Percentiles rank a stretch among this genome's conserved stretches.
Conservation (phyloP, 2,797 vertebrate genomes). For the Limnodromus scolopaceus region DNA sequence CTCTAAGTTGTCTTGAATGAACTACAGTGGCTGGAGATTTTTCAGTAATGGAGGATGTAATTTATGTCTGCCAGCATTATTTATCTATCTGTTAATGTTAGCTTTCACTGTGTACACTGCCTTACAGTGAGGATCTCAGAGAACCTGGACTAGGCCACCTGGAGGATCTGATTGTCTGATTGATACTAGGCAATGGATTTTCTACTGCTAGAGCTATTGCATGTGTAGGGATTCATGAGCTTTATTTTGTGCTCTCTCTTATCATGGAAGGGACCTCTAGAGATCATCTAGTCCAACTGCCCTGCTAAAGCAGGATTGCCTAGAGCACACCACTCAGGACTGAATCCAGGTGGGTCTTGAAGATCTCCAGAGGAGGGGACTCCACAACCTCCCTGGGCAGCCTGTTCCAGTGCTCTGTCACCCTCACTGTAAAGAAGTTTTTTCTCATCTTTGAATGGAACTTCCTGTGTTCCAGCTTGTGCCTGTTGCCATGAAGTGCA, state of each 20-base stretch:
- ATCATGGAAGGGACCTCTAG: no score
- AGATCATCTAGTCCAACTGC: no score
- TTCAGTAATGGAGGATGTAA: neutral
- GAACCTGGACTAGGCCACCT: neutral
- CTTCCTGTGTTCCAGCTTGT: no score
- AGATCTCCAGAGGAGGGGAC: no score
- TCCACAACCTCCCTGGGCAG: no score
- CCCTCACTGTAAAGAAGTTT: no score
- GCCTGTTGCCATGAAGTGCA: neutral
- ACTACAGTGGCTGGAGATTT: neutral
- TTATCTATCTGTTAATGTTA: neutral
- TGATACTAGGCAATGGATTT: neutral
- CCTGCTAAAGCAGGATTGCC: no score
- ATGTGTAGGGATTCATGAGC: neutral
- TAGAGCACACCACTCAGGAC: no score
- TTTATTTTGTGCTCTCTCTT: neutral
- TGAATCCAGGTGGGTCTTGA: no score
- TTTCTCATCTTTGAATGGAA: no score
- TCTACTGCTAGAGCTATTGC: neutral
- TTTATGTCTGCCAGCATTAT: neutral
- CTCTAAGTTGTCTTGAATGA: neutral
- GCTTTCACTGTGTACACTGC: neutral
- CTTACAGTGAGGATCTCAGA: neutral
- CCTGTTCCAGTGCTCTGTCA: no score
- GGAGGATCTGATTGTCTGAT: neutral